Conservation (phyloP, 2,888 invertebrate genomes). For the Coecobrya sp. region DNA sequence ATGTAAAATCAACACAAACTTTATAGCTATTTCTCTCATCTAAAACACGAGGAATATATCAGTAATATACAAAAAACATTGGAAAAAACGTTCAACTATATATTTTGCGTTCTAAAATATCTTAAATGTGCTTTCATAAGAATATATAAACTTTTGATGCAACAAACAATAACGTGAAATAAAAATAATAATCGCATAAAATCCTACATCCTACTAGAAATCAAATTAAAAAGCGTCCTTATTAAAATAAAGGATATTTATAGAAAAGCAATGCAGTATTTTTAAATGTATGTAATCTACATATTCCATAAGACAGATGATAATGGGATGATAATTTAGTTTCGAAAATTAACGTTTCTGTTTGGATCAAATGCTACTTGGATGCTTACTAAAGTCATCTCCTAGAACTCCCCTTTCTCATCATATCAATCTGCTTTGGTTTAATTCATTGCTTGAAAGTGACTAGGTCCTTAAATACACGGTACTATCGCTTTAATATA, state of each 20-base stretch:
- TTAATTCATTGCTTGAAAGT: too few relatives aligned
- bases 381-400: too few relatives aligned
- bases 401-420: too few relatives aligned
- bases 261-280: constrained; percentile 43
- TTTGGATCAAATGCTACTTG: too few relatives aligned
- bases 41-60: neutral
- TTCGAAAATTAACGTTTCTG: too few relatives aligned
- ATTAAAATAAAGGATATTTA: constrained; percentile 5
- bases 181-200: neutral
- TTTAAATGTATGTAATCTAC: too few relatives aligned
- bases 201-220: constrained; percentile 33
- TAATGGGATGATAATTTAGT: too few relatives aligned
- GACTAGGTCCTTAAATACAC: too few relatives aligned
- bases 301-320: too few relatives aligned
- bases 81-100: neutral
- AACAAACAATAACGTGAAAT: constrained; percentile 8
- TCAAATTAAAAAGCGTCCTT: constrained; percentile 37
- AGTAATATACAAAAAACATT: neutral
- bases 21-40: constrained; percentile 13
- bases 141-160: neutral
- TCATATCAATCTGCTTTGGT: too few relatives aligned
- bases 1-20: constrained; percentile 36
- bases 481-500: too few relatives aligned
- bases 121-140: constrained; percentile 22
- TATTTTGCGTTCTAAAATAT: constrained; percentile 2